Evolutionary conservation across 2,113 vertebrate species (phyloP), one percentile per base, ranked within the genome.

Genomic region (Clarias magur): DNA sequence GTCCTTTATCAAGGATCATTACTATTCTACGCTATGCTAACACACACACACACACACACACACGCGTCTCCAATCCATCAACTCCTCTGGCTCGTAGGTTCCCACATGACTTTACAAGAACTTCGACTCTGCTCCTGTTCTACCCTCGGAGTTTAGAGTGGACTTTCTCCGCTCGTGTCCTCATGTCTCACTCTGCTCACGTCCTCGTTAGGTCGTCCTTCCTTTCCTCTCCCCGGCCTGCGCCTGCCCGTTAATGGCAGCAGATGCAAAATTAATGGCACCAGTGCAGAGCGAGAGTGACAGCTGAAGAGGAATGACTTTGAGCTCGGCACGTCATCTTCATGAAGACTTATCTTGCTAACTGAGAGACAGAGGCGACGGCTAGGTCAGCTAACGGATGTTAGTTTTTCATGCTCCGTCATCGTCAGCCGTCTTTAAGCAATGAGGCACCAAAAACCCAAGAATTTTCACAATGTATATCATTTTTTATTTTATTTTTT

Each of bases 261-360:
- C 80, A 72, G 79, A 88, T 91, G 88, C 56, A 84, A 88, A 87
- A 90, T 91, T 89, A 89, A 91, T 91, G 88, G 75, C 68, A 11
- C 78, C 56, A 70, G 80, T n/a, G 38, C 68, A 86, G 86, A 91
- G 84, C 57, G 84, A 84, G 70, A 85, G 56, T 84, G 88, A 89
- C 88, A 88, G 85, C 82, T 87, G 79, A 60, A 67, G 62, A 73
- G 30, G 68, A 86, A 76, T 60, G 59, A 57, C 62, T 79, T 67
- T 63, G 60, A 80, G 78, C 87, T 86, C 83, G 75, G 54, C 42
- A 73, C n/a, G 21, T 27, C 25, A 59, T 25, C 42, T 73, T 30
- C 38, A 38, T 13, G 12, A 65, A 62, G 56, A 80, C 16, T 57
- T 60, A 12, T 27, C 79, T 4, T n/a, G 19, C 42, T 11, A 78